These are phyloP conservation scores for Orius insidiosus DNA, from an alignment of 1,140 invertebrate genomes.

Conservation along the genomic window DNA sequence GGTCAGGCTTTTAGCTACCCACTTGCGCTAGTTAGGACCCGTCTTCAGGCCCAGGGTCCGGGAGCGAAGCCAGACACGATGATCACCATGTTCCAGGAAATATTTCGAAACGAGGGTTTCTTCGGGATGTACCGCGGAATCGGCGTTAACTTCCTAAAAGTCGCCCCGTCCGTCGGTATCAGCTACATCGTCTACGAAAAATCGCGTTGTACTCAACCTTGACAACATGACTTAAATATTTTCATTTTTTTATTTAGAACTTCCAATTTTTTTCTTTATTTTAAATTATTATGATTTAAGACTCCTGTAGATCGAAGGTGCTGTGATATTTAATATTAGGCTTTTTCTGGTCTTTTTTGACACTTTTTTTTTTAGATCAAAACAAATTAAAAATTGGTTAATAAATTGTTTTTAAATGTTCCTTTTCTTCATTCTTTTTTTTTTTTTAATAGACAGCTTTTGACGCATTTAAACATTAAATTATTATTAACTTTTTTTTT, in stretches of 20 bases:
- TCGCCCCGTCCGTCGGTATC: conserved; percentile 81
- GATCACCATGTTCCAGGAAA: conserved; percentile 67
- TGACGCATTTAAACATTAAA: too few relatives aligned
- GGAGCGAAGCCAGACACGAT: conserved; percentile 40
- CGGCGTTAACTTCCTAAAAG: conserved; percentile 69
- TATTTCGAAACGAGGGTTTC: conserved; percentile 73
- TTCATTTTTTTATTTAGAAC: too few relatives aligned
- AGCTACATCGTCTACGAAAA: conserved; percentile 98
- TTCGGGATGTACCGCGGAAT: conserved; percentile 92
- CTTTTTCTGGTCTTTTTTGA: too few relatives aligned
- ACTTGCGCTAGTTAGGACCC: conserved; percentile 82
- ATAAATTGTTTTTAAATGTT: too few relatives aligned
- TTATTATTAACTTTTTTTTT: too few relatives aligned
- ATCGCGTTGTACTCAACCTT: conserved; percentile 62
- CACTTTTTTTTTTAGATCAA: too few relatives aligned
- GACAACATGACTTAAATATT: conserved; percentile 64
- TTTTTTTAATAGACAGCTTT: too few relatives aligned
- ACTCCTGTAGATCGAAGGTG: too few relatives aligned
- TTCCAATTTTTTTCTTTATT: not conserved
- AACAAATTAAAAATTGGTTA: too few relatives aligned
- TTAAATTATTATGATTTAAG: too few relatives aligned
- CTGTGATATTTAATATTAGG: too few relatives aligned
- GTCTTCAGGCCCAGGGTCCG: conserved; percentile 81
- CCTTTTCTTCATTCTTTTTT: too few relatives aligned
- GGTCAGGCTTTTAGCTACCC: conserved; percentile 97